Conservation (phyloP, 1,140 invertebrate genomes). For the Drosophila carrolli region DNA sequence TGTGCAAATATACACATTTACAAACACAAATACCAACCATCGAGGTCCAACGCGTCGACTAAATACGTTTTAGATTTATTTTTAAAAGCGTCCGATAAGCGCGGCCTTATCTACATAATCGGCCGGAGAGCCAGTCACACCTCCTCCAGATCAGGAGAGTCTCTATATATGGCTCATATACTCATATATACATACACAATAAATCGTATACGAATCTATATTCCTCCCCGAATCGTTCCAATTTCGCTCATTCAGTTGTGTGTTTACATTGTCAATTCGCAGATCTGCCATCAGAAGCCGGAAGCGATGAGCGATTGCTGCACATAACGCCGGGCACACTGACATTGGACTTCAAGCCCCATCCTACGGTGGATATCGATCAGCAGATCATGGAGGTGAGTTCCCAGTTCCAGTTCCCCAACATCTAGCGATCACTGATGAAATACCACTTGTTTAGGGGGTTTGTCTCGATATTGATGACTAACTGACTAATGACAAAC, state of each 20-base stretch:
- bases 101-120: slow-evolving; percentile 71
- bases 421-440: neutral
- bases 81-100: slow-evolving; percentile 76
- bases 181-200: neutral
- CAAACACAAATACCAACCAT: slow-evolving; percentile 9
- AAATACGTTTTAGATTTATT: slow-evolving; percentile 80
- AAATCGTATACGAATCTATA: slow-evolving; percentile 1
- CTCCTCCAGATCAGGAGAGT: slow-evolving; percentile 10
- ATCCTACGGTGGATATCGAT: slow-evolving; percentile 72
- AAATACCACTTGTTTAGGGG: neutral
- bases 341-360: slow-evolving; percentile 74
- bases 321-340: slow-evolving; percentile 72
- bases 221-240: slow-evolving; percentile 27
- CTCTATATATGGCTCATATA: neutral
- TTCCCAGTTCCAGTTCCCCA: neutral
- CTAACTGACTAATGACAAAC: no score
- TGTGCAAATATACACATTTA: slow-evolving; percentile 4
- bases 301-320: slow-evolving; percentile 77
- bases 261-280: slow-evolving; percentile 53
- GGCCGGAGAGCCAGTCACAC: slow-evolving; percentile 29
- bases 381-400: slow-evolving; percentile 83
- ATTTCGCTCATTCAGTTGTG: slow-evolving; percentile 24
- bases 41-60: slow-evolving; percentile 43
- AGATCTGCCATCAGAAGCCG: slow-evolving; percentile 81
- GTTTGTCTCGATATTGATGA: neutral